Percentiles rank a stretch among this genome's conserved stretches.
Evolutionary conservation across 2,113 vertebrate species (phyloP).

Genomic region (Himantopus leucocephalus): DNA sequence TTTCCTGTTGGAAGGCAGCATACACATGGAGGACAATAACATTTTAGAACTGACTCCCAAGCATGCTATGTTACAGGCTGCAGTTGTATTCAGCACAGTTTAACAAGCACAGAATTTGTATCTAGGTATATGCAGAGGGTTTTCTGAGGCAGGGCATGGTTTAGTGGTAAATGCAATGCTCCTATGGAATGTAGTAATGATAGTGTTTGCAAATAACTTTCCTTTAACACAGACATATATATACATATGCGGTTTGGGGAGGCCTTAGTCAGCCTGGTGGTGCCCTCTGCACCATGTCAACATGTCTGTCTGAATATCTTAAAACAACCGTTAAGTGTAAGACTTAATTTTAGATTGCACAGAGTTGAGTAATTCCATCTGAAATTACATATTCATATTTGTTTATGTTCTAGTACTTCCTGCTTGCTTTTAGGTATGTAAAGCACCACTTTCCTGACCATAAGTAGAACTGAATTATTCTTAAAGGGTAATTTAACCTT

Average conservation of each 20-base stretch:
- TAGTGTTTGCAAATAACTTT: background rate
- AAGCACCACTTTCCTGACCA: background rate
- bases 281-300: background rate
- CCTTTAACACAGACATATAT: background rate
- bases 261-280: background rate
- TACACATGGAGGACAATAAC: background rate
- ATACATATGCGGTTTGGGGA: fast-evolving
- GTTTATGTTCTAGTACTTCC: background rate
- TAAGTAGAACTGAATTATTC: background rate
- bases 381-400: background rate
- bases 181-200: background rate
- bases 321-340: background rate
- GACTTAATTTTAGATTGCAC: background rate
- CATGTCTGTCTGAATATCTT: background rate
- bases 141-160: background rate
- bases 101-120: background rate
- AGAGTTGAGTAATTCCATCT: background rate
- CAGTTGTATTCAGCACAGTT: background rate
- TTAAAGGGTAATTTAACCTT: background rate
- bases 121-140: background rate
- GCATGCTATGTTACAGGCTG: background rate
- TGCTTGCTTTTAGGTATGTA: background rate
- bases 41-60: background rate
- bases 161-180: background rate
- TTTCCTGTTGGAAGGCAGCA: background rate